These are phyloP conservation scores for Xylota sylvarum DNA, from an alignment of 2,888 invertebrate genomes.

Conservation along the genomic window DNA sequence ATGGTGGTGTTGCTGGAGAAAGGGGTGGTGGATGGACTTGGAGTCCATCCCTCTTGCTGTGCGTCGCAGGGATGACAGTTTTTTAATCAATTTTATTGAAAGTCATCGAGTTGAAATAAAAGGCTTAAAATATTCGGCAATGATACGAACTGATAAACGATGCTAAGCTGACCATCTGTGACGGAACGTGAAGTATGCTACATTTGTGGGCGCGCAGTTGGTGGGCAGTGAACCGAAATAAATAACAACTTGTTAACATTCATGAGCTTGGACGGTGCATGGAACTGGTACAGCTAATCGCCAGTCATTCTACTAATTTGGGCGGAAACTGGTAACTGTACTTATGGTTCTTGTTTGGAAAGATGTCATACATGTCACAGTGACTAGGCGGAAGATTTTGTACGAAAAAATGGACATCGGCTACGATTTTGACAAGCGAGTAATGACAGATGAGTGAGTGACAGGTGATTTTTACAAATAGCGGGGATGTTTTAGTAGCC, in stretches of 20 bases:
- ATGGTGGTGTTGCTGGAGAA: not conserved
- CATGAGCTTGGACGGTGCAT: not conserved
- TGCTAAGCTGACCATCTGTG: conserved; percentile 64
- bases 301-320: conserved; percentile 71
- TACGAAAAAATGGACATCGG: conserved; percentile 46
- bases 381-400: conserved; percentile 58
- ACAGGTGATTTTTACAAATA: conserved; percentile 48
- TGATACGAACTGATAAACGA: conserved; percentile 55
- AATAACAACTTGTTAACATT: conserved; percentile 73
- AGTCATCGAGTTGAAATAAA: conserved; percentile 76
- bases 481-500: not conserved
- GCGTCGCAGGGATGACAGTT: conserved; percentile 48
- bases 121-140: conserved; percentile 73
- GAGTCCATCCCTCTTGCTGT: conserved; percentile 31
- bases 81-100: conserved; percentile 76
- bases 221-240: conserved; percentile 64
- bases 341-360: conserved; percentile 23
- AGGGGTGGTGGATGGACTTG: conserved; percentile 1
- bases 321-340: conserved; percentile 21
- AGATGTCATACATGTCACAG: conserved; percentile 49
- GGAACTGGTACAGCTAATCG: conserved; percentile 60
- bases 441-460: conserved; percentile 76
- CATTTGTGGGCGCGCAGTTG: conserved; percentile 36
- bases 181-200: conserved; percentile 33
- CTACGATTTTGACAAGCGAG: conserved; percentile 48